Conservation (phyloP, 1,140 invertebrate species). For the Dreissena rostriformis region DNA sequence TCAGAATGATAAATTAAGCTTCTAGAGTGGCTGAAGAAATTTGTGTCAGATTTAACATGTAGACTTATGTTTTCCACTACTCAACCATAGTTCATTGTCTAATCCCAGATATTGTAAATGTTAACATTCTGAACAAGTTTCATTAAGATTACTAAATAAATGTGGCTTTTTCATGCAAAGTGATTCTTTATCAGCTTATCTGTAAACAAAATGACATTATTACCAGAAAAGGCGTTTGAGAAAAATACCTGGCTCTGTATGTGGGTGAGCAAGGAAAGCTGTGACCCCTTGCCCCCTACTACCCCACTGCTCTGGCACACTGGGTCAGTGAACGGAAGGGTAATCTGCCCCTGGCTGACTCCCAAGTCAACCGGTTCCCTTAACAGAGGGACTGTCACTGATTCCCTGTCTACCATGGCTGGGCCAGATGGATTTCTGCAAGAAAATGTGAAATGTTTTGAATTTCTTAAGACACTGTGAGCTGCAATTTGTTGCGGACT, state of each 20-base stretch:
- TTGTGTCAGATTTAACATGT: background rate
- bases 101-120: background rate
- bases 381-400: conserved; percentile 61
- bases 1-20: background rate
- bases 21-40: background rate
- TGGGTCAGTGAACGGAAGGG: conserved; percentile 81
- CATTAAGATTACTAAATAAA: background rate
- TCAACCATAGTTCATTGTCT: background rate
- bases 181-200: too few species aligned
- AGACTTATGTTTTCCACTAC: background rate
- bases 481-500: too few species aligned
- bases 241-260: conserved; percentile 76
- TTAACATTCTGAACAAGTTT: background rate
- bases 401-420: conserved; percentile 29
- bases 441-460: conserved; percentile 18
- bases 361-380: conserved; percentile 56
- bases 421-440: conserved; percentile 70
- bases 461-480: background rate
- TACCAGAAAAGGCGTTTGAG: too few species aligned
- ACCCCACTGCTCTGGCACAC: conserved; percentile 81
- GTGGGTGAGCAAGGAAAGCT: conserved; percentile 85
- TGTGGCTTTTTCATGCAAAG: background rate
- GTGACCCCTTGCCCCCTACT: conserved; percentile 89
- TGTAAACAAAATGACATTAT: too few species aligned
- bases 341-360: conserved; percentile 64